Evolutionary conservation across 2,888 invertebrate species (phyloP), one percentile per base, ranked within the genome.

Genomic region (Parapristionchus giblindavisi): DNA sequence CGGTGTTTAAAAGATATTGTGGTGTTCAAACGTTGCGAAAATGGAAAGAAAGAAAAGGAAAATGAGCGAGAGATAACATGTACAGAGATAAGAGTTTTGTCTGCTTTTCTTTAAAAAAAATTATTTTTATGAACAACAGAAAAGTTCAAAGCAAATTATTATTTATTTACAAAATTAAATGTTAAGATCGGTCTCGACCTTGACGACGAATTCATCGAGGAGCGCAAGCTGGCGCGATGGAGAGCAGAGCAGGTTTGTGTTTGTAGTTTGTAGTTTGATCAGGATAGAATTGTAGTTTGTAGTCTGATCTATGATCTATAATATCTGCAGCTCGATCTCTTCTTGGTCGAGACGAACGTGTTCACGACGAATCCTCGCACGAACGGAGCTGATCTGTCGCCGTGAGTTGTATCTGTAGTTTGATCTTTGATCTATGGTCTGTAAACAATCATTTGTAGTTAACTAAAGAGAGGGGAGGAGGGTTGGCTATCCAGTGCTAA

Each of bases 191-290:
- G n/a, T n/a, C n/a, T 93, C 60, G 93, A 96, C 87, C 90, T 95
- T 36, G 94, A 95, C 1, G 91, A 85, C 27, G 85, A 85, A 54
- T 81, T 84, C 54, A 84, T 29, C 4, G 85, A 92, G 17, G 90
- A 91, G 65, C 91, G 85, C 2, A 78, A 88, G 14, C 77, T 94
- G 14, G 91, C 92, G 34, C 92, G 97, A 77, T 99, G 99, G 99
- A 89, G 94, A 38, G 96, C 96, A 1, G 99, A 99, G 89, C 96
- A 96, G 8, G 91, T 99, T 1, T 94, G 70, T 70, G 27, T 36
- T 17, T 4, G 38, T 24, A 17, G 43, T 43, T 8, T 14, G 43
- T 43, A 43, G 43, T 8, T 43, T 8, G 8, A 14, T 43, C 43
- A 17, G 43, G 43, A 43, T 43, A 43, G 43, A 17, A 43, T 17